phyloP scores from a whole-genome alignment of 2,888 invertebrate genomes.

The Atrina japonica region DNA sequence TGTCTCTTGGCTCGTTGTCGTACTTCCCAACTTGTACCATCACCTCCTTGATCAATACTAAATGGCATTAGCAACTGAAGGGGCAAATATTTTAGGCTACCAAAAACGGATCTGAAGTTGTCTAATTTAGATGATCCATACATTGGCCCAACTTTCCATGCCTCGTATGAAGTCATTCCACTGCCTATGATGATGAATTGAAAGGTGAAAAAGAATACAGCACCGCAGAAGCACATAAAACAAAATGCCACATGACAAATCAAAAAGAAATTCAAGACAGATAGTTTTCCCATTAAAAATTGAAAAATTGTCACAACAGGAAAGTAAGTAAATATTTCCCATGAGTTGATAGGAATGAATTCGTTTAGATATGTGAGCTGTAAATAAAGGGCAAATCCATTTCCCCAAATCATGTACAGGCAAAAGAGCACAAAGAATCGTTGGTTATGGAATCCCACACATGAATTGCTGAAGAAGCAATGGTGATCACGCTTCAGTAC shows the following conservation, averaged over 20 bases:
- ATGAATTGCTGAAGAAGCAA: constrained; percentile 79
- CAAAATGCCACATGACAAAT: constrained; percentile 58
- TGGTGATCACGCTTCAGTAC: constrained; percentile 81
- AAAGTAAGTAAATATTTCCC: too few species aligned
- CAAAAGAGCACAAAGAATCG: constrained; percentile 80
- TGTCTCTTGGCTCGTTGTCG: constrained; percentile 31
- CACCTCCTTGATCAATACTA: constrained; percentile 51
- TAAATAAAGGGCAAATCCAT: constrained; percentile 52
- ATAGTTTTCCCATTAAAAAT: constrained; percentile 60
- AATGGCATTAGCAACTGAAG: constrained; percentile 55
- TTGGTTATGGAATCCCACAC: constrained; percentile 81
- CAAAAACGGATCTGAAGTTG: constrained; percentile 72
- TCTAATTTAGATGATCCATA: constrained; percentile 45
- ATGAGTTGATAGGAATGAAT: constrained; percentile 56
- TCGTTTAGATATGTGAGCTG: constrained; percentile 66
- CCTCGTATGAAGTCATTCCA: constrained; percentile 73
- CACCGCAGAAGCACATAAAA: constrained; percentile 45
- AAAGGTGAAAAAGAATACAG: constrained; percentile 63
- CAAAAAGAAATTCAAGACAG: constrained; percentile 54
- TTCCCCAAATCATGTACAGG: constrained; percentile 64
- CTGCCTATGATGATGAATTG: constrained; percentile 59
- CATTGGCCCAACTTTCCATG: constrained; percentile 48
- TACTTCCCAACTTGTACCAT: constrained; percentile 70
- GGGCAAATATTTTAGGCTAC: constrained; percentile 58
- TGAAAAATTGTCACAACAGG: constrained; percentile 62